Evolutionary conservation across 2,113 vertebrate genomes (phyloP).

Genomic region (Tychaedon coryphoeus): DNA sequence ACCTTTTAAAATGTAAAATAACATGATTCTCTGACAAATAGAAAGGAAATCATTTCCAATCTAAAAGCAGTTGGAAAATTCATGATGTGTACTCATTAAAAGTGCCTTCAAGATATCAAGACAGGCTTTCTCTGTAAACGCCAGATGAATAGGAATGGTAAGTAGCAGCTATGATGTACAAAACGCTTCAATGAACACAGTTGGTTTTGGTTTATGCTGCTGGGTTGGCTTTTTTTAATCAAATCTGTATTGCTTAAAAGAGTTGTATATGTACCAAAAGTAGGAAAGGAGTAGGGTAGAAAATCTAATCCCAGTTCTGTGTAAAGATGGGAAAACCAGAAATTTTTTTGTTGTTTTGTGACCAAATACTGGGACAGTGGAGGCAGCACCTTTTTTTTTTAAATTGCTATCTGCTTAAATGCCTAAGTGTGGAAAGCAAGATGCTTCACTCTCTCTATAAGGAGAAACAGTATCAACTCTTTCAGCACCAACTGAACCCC

Average conservation of each 20-base stretch:
- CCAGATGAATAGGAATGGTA: constrained; percentile 36
- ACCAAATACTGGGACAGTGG: neutral
- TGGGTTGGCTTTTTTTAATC: neutral
- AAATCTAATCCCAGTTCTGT: neutral
- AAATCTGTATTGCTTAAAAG: neutral
- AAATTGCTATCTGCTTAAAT: neutral
- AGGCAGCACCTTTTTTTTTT: neutral
- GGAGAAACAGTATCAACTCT: neutral
- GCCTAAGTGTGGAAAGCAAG: neutral
- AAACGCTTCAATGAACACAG: constrained; percentile 4
- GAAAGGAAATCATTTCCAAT: constrained; percentile 36
- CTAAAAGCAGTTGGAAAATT: constrained; percentile 49
- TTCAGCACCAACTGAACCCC: neutral
- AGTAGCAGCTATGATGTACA: neutral
- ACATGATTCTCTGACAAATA: constrained; percentile 38
- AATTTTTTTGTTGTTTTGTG: neutral
- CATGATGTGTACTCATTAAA: constrained; percentile 53
- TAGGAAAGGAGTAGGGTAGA: neutral
- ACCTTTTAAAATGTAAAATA: constrained; percentile 64
- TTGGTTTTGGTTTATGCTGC: neutral
- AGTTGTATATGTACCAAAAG: neutral
- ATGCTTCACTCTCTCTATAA: neutral
- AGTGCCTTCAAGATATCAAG: constrained; percentile 47
- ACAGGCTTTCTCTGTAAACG: neutral
- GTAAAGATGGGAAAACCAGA: neutral